These are phyloP conservation scores for Acleris cristana DNA, from an alignment of 2,888 invertebrate species.

Conservation along the genomic window DNA sequence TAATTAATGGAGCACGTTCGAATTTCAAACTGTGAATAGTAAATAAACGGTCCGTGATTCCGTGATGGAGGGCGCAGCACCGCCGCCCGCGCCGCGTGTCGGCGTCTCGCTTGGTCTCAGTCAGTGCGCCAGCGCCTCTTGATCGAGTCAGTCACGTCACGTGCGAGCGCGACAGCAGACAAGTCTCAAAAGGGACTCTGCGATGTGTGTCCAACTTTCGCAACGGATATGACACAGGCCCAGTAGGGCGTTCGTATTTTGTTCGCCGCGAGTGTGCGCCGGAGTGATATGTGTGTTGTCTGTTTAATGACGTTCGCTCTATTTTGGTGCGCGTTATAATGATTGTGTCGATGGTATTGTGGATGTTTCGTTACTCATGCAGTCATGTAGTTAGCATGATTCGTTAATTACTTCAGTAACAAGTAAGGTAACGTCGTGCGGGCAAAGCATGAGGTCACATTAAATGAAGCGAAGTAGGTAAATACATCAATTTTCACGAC, in stretches of 20 bases:
- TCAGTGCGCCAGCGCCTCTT: slow-evolving; percentile 73
- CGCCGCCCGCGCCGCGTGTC: slow-evolving; percentile 60
- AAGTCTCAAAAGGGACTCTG: slow-evolving; percentile 48
- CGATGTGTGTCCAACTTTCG: slow-evolving; percentile 30
- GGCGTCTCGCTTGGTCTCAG: slow-evolving; percentile 44
- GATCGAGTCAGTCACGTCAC: slow-evolving; percentile 72
- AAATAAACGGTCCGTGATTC: slow-evolving; percentile 75
- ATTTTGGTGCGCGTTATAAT: slow-evolving; percentile 36
- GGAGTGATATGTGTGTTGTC: slow-evolving; percentile 15
- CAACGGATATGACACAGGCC: slow-evolving; percentile 35
- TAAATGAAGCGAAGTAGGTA: slow-evolving; percentile 12
- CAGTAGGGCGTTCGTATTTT: slow-evolving; percentile 30
- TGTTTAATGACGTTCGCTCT: slow-evolving; percentile 37
- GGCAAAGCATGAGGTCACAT: slow-evolving; percentile 24
- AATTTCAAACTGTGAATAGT: slow-evolving; percentile 78
- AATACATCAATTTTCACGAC: not conserved
- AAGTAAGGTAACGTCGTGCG: slow-evolving; percentile 15
- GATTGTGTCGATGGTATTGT: slow-evolving; percentile 37
- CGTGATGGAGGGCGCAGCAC: slow-evolving; percentile 62
- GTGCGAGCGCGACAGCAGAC: slow-evolving; percentile 48
- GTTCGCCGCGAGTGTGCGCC: slow-evolving; percentile 28
- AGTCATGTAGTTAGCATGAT: slow-evolving; percentile 21
- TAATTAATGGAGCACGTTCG: slow-evolving; percentile 76
- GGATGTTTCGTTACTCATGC: slow-evolving; percentile 30
- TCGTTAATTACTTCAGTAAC: slow-evolving; percentile 29